phyloP scores from a whole-genome alignment of 2,888 invertebrate species.

The Euzophera pinguis region DNA sequence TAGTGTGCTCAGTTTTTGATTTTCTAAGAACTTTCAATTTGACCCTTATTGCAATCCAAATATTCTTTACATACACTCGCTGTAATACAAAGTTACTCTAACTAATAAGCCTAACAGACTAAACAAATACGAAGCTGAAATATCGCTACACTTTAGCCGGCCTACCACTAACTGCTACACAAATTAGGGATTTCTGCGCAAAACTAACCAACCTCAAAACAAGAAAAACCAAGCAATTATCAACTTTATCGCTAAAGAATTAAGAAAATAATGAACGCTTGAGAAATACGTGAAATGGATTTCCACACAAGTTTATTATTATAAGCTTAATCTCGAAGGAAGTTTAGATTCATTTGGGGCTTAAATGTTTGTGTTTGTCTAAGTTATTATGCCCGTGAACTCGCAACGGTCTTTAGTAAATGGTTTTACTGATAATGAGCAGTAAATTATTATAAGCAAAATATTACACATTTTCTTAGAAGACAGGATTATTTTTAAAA shows the following conservation, averaged over 20 bases:
- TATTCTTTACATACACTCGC: background rate
- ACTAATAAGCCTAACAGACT: conserved; percentile 32
- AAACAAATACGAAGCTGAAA: conserved; percentile 38
- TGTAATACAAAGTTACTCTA: conserved; percentile 5
- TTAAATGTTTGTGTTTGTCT: conserved; percentile 15
- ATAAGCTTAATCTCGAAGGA: conserved; percentile 45
- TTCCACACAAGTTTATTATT: conserved; percentile 44
- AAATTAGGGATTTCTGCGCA: conserved; percentile 45
- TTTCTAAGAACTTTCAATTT: no score
- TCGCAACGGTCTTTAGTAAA: background rate
- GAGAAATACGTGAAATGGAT: conserved; percentile 19
- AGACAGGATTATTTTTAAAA: no score
- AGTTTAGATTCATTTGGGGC: conserved; percentile 29
- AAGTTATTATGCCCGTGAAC: conserved; percentile 10
- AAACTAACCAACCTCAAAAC: conserved; percentile 33
- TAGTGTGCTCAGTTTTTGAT: no score
- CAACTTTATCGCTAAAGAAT: conserved; percentile 14
- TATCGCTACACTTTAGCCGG: conserved; percentile 32
- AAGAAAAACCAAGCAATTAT: conserved; percentile 6
- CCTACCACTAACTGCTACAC: conserved; percentile 44
- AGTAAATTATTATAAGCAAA: background rate
- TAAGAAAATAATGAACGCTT: conserved; percentile 13
- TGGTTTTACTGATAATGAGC: background rate
- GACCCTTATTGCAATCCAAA: no score
- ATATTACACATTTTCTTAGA: background rate